Conservation (phyloP, 2,113 vertebrate species). For the Dromas ardeola region DNA sequence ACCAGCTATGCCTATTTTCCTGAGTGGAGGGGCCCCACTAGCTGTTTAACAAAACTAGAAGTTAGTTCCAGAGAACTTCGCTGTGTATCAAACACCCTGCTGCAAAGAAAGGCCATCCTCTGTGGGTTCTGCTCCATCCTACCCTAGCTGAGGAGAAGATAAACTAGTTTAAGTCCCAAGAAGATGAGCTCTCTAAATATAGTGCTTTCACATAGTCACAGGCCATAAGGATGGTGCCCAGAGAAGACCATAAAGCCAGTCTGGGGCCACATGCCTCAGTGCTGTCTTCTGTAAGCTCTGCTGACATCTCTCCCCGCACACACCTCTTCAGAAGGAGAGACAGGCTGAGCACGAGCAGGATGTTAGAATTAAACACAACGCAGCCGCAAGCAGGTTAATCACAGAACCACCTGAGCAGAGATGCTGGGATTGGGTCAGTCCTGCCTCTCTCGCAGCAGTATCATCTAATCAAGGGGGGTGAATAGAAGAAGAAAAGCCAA, state of each 20-base stretch:
- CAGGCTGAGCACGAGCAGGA: background rate
- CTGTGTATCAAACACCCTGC: background rate
- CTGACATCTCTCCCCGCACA: background rate
- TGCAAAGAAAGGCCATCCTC: background rate
- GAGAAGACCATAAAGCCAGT: background rate
- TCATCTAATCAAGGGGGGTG: background rate
- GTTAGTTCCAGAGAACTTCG: background rate
- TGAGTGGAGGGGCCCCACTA: background rate
- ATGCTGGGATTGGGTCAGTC: background rate
- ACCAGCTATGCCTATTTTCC: background rate
- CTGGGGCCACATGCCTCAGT: background rate
- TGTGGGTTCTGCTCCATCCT: background rate
- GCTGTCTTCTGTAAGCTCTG: background rate
- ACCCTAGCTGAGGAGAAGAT: background rate
- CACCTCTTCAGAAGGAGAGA: background rate
- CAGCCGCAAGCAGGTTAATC: background rate
- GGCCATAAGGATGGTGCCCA: background rate
- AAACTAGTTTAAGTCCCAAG: background rate
- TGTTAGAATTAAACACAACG: background rate
- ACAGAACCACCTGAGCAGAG: background rate
- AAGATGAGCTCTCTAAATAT: background rate
- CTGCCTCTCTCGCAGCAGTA: background rate
- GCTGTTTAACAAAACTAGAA: background rate
- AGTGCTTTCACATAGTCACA: background rate
- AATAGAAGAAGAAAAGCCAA: background rate